A percentile compares a stretch with the other conserved stretches of the same genome.
Evolutionary conservation across 2,113 vertebrate genomes (phyloP).

Genomic region (Nymphicus hollandicus): DNA sequence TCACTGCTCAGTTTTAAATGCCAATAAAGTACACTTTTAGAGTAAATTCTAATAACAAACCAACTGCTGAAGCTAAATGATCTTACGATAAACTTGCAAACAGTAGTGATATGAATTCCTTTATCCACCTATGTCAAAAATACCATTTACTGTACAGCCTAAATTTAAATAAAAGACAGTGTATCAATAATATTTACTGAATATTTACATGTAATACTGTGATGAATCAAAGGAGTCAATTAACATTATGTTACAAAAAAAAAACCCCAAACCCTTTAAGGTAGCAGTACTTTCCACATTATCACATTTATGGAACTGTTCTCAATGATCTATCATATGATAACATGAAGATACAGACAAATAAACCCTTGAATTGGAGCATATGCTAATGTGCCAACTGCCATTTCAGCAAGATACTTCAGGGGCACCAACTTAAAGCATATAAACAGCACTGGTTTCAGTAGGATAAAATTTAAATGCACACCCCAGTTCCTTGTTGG

Average conservation of each 20-base stretch:
- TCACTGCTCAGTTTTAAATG: background rate
- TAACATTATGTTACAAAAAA: constrained; percentile 58
- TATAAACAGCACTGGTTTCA: background rate
- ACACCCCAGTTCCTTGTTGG: background rate
- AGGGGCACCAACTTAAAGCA: background rate
- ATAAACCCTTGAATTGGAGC: background rate
- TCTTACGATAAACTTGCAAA: background rate
- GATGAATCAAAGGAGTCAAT: constrained; percentile 56
- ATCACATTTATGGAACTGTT: constrained; percentile 31
- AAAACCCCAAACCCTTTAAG: background rate
- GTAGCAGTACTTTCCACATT: constrained; percentile 45
- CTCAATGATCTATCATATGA: background rate
- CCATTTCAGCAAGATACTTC: background rate
- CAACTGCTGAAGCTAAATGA: background rate
- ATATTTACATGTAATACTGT: constrained; percentile 77
- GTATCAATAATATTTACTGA: constrained; percentile 66
- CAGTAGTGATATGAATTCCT: background rate
- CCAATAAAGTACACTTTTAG: constrained; percentile 28
- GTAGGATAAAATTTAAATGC: fast-evolving
- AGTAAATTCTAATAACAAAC: constrained; percentile 18
- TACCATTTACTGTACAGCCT: constrained; percentile 20
- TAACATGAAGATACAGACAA: background rate
- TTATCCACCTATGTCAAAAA: background rate
- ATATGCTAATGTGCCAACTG: background rate
- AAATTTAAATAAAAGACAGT: constrained; percentile 52